phyloP scores from a whole-genome alignment of 2,797 vertebrate species.

The Coregonus suidteri region DNA sequence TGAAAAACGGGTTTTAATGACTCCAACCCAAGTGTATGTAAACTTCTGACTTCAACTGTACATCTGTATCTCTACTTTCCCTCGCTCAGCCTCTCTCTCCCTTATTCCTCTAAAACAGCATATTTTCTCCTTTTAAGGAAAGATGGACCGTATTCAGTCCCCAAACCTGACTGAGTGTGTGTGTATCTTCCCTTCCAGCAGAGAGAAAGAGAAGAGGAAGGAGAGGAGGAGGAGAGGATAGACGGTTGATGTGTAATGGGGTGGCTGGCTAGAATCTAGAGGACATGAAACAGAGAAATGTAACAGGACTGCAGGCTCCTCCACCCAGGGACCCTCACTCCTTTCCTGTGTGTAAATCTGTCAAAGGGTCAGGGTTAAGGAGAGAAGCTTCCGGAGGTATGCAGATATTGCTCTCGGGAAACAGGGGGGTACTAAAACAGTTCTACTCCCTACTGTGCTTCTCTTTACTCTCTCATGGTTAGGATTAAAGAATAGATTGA shows the following conservation, averaged over 20 bases:
- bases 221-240: constrained; percentile 53
- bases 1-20: too few species aligned
- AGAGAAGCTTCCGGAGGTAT: constrained; percentile 21
- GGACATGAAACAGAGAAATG: constrained; percentile 26
- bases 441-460: not conserved
- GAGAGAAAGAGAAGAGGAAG: not conserved
- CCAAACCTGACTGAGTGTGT: constrained; percentile 53
- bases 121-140: constrained; percentile 84
- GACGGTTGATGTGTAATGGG: constrained; percentile 61
- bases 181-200: not conserved
- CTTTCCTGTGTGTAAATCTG: constrained; percentile 57
- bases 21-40: too few species aligned
- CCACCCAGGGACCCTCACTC: constrained; percentile 27
- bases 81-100: constrained; percentile 28
- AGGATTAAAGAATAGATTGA: not conserved
- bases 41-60: too few species aligned
- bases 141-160: constrained; percentile 58
- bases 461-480: not conserved
- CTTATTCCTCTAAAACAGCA: constrained; percentile 67
- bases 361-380: constrained; percentile 46
- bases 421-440: not conserved
- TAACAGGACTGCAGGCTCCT: constrained; percentile 45
- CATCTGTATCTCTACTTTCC: constrained; percentile 7
- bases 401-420: constrained; percentile 24
- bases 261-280: constrained; percentile 31